Conservation (phyloP, 2,113 vertebrate species). For the Ameiurus melas region DNA sequence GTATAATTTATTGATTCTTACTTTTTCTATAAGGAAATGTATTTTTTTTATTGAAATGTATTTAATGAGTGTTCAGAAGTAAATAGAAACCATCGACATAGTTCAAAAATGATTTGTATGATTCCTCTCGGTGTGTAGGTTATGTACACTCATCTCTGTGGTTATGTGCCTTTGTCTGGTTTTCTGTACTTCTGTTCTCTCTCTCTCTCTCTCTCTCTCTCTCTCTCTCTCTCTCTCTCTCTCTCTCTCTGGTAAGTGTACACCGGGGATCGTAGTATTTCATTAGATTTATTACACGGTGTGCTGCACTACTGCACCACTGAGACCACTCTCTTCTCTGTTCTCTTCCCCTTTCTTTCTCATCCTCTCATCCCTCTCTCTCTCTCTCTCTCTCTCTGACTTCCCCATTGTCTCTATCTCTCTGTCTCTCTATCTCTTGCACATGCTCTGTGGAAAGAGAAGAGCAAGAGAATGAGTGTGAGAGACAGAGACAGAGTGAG, state of each 20-base stretch:
- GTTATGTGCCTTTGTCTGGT: background rate
- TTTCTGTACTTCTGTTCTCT: background rate
- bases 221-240: conserved; percentile 6
- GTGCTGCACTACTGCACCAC: conserved; percentile 47
- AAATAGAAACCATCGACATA: background rate
- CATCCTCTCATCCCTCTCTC: background rate
- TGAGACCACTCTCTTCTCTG: background rate
- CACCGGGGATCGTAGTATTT: conserved; percentile 61
- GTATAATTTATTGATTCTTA: too few species aligned
- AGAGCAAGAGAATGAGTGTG: too few species aligned
- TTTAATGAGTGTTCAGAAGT: background rate
- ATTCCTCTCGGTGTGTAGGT: background rate
- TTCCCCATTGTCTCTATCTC: too few species aligned
- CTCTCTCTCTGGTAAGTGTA: conserved; percentile 56
- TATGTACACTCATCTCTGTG: background rate
- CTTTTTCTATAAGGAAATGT: too few species aligned
- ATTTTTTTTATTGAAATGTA: accelerated
- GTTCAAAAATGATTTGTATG: background rate
- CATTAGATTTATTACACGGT: conserved; percentile 67
- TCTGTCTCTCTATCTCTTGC: too few species aligned
- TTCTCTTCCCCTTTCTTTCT: background rate
- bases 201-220: too few species aligned
- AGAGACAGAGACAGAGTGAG: too few species aligned
- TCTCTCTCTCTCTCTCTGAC: background rate
- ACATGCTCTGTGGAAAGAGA: too few species aligned